These are phyloP conservation scores for Volucella inanis DNA, from an alignment of 2,888 invertebrate species.

Conservation along the genomic window DNA sequence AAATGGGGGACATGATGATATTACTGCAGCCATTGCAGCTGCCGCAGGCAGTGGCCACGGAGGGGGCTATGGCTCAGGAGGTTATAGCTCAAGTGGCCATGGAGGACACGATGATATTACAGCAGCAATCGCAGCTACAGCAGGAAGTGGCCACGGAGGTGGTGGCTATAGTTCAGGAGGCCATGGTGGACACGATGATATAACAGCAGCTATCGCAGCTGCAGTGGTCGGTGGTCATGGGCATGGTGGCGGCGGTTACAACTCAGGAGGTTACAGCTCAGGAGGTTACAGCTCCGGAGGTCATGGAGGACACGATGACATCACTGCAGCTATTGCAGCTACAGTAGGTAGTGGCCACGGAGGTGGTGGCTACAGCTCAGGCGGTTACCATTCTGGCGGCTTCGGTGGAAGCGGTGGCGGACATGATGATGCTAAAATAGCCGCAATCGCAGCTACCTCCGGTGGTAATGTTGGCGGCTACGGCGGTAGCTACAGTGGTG, in stretches of 20 bases:
- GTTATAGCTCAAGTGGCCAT: conserved; percentile 24
- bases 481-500: conserved; percentile 24
- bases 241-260: conserved; percentile 7
- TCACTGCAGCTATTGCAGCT: conserved; percentile 62
- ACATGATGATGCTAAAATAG: conserved; percentile 49
- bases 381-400: conserved; percentile 46
- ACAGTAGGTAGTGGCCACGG: conserved; percentile 50
- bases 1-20: conserved; percentile 56
- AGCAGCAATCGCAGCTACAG: conserved; percentile 28
- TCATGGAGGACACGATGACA: conserved; percentile 47
- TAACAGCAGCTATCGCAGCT: conserved; percentile 48
- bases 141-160: conserved; percentile 45
- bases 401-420: conserved; percentile 36
- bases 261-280: conserved; percentile 40
- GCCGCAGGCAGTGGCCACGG: conserved; percentile 40
- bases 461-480: conserved; percentile 31
- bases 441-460: conserved; percentile 54
- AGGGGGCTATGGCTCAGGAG: conserved; percentile 20
- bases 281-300: conserved; percentile 34
- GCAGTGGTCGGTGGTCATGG: conserved; percentile 25
- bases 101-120: conserved; percentile 6
- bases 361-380: conserved; percentile 51
- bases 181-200: conserved; percentile 39
- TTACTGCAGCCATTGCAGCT: conserved; percentile 60
- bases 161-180: conserved; percentile 30